phyloP scores from a whole-genome alignment of 2,888 invertebrate genomes.

The Lycaena phlaeas region DNA sequence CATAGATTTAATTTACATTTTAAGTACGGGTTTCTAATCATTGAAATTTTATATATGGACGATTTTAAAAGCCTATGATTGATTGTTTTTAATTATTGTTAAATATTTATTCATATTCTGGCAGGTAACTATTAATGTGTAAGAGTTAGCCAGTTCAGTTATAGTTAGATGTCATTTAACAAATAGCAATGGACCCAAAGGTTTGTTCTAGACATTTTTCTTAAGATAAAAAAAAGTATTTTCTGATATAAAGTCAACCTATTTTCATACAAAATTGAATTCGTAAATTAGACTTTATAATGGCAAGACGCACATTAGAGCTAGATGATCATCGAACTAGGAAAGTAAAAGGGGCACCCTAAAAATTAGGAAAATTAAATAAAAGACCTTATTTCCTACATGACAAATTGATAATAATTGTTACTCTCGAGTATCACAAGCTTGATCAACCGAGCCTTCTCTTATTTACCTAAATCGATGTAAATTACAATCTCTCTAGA shows the following conservation, averaged over 20 bases:
- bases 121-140: constrained; percentile 35
- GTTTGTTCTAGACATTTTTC: constrained; percentile 52
- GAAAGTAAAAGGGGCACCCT: background rate
- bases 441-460: background rate
- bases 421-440: background rate
- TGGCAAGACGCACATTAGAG: constrained; percentile 53
- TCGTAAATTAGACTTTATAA: constrained; percentile 52
- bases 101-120: constrained; percentile 33
- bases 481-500: background rate
- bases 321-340: background rate
- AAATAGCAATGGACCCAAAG: constrained; percentile 48
- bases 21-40: constrained; percentile 53
- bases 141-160: constrained; percentile 54
- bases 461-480: background rate
- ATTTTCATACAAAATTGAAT: constrained; percentile 64
- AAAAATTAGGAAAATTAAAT: background rate
- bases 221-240: constrained; percentile 52
- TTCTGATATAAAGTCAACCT: constrained; percentile 63
- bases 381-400: too few species aligned
- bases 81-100: constrained; percentile 31
- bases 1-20: constrained; percentile 35
- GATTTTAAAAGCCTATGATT: constrained; percentile 38
- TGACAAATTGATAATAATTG: background rate
- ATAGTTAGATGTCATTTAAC: constrained; percentile 45
- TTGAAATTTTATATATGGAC: constrained; percentile 47